Conservation (phyloP, 1,140 invertebrate genomes). For the Drosophila serrata region DNA sequence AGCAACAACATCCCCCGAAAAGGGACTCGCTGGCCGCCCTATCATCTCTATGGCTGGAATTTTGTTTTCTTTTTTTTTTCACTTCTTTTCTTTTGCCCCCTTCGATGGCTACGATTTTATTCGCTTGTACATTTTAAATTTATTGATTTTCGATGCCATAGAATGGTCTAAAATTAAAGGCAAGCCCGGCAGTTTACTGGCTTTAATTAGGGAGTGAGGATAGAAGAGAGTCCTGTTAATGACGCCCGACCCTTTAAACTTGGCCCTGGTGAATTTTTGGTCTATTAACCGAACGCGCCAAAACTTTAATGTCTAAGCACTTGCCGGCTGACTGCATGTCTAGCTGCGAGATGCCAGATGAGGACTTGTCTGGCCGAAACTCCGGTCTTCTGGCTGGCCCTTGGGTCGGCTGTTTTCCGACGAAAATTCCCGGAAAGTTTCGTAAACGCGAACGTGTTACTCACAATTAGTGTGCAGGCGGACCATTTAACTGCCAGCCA, state of each 20-base stretch:
- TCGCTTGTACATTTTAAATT: slow-evolving; percentile 74
- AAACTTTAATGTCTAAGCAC: slow-evolving; percentile 80
- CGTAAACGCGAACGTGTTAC: slow-evolving; percentile 79
- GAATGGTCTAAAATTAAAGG: slow-evolving; percentile 59
- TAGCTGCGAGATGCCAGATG: slow-evolving; percentile 36
- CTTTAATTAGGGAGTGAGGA: slow-evolving; percentile 65
- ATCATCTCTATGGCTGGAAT: slow-evolving; percentile 58
- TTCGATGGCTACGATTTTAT: slow-evolving; percentile 36
- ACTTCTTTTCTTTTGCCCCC: slow-evolving; percentile 15
- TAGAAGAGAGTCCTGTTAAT: slow-evolving; percentile 55
- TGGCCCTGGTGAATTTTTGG: slow-evolving; percentile 57
- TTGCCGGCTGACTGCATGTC: slow-evolving; percentile 57
- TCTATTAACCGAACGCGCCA: slow-evolving; percentile 66
- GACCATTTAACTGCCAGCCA: slow-evolving; percentile 67
- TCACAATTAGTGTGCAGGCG: slow-evolving; percentile 71
- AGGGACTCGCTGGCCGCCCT: slow-evolving; percentile 45
- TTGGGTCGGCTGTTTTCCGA: slow-evolving; percentile 37
- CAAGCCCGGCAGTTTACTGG: background rate
- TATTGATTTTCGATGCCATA: slow-evolving; percentile 76
- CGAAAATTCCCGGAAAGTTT: slow-evolving; percentile 73
- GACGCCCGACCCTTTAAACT: slow-evolving; percentile 73
- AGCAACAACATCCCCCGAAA: slow-evolving; percentile 56
- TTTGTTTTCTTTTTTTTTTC: slow-evolving; percentile 34
- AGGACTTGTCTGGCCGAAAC: slow-evolving; percentile 54
- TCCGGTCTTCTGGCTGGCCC: slow-evolving; percentile 14